These are phyloP conservation scores for Phaethon lepturus DNA, from an alignment of 2,113 vertebrate species.

Conservation along the genomic window DNA sequence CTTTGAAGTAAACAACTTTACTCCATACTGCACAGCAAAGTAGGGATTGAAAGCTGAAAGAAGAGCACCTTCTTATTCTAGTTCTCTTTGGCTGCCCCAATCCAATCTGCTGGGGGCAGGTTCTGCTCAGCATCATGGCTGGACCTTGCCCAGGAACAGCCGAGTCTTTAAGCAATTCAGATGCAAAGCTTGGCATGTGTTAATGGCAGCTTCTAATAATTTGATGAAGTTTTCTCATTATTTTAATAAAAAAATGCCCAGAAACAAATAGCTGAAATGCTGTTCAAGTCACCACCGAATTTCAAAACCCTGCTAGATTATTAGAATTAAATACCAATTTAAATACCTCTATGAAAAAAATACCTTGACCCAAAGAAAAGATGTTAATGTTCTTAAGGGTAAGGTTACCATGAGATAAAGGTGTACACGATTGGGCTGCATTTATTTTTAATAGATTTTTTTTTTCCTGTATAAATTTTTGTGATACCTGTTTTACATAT, in stretches of 20 bases:
- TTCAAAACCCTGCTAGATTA: not conserved
- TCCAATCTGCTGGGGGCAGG: not conserved
- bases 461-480: not conserved
- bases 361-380: not conserved
- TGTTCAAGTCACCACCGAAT: not conserved
- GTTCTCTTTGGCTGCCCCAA: not conserved
- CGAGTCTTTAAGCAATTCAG: not conserved
- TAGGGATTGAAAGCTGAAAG: not conserved
- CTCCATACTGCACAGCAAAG: not conserved
- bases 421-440: not conserved
- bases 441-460: not conserved
- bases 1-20: not conserved
- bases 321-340: not conserved
- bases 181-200: not conserved
- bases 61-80: not conserved
- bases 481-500: not conserved
- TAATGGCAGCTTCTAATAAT: not conserved
- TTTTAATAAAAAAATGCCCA: not conserved
- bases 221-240: not conserved
- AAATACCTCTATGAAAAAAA: not conserved
- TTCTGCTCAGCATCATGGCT: not conserved
- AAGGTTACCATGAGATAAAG: not conserved
- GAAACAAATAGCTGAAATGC: not conserved
- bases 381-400: not conserved
- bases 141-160: not conserved